Percentiles rank a stretch among this genome's conserved stretches.
phyloP scores from a whole-genome alignment of 2,888 invertebrate genomes.

The Crossocerus cetratus region DNA sequence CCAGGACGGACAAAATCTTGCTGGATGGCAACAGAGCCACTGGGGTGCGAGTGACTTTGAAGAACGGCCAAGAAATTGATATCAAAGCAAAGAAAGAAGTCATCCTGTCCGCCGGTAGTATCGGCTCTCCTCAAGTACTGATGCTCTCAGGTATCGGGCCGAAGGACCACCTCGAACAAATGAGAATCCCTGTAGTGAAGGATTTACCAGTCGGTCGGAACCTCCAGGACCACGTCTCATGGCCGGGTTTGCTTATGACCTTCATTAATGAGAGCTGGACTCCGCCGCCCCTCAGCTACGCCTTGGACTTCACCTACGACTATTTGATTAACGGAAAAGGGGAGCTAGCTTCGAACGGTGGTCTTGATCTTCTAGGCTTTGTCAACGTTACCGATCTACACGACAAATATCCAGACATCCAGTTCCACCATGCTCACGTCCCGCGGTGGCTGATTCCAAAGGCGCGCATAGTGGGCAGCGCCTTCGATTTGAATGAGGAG shows the following conservation, averaged over 20 bases:
- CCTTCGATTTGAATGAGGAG: slow-evolving; percentile 50
- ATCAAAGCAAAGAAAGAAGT: slow-evolving; percentile 80
- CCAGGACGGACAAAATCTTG: slow-evolving; percentile 79
- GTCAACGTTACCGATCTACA: slow-evolving; percentile 77
- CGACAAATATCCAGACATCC: slow-evolving; percentile 80
- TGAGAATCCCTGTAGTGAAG: slow-evolving; percentile 76
- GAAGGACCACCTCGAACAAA: slow-evolving; percentile 76
- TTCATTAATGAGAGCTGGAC: slow-evolving; percentile 45
- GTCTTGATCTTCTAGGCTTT: slow-evolving; percentile 79
- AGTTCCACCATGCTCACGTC: slow-evolving; percentile 78
- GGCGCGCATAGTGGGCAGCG: slow-evolving; percentile 11
- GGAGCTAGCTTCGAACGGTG: slow-evolving; percentile 75
- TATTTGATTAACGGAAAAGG: slow-evolving; percentile 78
- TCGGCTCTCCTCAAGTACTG: slow-evolving; percentile 83
- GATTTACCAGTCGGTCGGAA: slow-evolving; percentile 80
- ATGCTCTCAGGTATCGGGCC: slow-evolving; percentile 84
- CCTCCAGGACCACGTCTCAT: slow-evolving; percentile 79
- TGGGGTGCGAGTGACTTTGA: slow-evolving; percentile 75
- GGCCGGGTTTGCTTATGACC: slow-evolving; percentile 54
- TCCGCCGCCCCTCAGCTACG: slow-evolving; percentile 9
- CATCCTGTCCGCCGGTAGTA: slow-evolving; percentile 82
- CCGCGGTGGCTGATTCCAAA: slow-evolving; percentile 66
- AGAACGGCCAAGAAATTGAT: slow-evolving; percentile 63
- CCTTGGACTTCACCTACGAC: slow-evolving; percentile 64
- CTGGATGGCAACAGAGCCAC: slow-evolving; percentile 77